phyloP scores from a whole-genome alignment of 2,113 vertebrate species.

The Hemiscyllium ocellatum region DNA sequence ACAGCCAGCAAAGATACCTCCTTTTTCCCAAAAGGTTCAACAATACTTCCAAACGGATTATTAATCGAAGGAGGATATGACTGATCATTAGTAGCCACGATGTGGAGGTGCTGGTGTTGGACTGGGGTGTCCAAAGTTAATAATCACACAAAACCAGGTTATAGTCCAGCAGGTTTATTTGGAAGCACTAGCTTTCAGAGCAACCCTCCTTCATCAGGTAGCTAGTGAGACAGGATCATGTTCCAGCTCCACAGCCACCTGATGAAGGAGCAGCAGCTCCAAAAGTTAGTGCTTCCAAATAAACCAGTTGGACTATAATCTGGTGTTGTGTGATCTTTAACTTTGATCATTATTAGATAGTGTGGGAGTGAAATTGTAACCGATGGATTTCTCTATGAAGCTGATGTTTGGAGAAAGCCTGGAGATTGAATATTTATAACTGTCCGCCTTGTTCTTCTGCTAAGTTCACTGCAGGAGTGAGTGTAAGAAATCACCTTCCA shows the following conservation, averaged over 20 bases:
- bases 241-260: no score
- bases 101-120: no score
- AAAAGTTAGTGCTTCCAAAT: no score
- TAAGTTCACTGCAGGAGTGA: neutral
- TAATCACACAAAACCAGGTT: no score
- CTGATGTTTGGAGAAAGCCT: neutral
- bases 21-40: neutral
- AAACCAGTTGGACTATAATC: no score
- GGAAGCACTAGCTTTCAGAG: no score
- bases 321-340: no score
- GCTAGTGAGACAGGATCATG: no score
- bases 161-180: no score
- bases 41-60: neutral
- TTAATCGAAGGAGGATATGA: neutral
- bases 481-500: neutral
- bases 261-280: no score
- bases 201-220: no score
- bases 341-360: neutral
- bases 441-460: neutral
- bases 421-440: neutral
- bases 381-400: neutral
- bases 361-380: neutral
- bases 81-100: neutral
- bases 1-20: neutral
- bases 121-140: no score